Conservation (phyloP, 53 echinoderm and acorn worm genomes). For the Holothuria leucospilota region DNA sequence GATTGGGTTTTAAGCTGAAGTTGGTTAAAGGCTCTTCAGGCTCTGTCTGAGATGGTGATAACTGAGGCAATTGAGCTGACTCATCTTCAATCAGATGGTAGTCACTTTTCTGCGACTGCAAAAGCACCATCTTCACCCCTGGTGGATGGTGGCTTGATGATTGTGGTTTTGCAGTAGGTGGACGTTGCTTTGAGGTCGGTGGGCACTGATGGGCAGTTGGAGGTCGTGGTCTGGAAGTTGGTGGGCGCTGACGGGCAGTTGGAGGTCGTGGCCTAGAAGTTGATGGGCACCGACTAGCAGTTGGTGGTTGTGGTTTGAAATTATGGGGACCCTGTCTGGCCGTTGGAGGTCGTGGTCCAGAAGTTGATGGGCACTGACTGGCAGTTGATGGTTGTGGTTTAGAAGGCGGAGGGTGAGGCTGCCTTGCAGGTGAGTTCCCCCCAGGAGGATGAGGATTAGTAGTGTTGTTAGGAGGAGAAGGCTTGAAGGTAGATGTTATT, state of each 20-base stretch:
- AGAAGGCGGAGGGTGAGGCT: constrained; percentile 16
- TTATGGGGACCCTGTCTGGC: not conserved
- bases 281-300: not conserved
- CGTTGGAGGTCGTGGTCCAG: not conserved
- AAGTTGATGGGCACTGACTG: not conserved
- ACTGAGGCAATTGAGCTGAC: constrained; percentile 11
- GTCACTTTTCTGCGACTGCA: constrained; percentile 18
- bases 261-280: not conserved
- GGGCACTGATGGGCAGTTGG: not conserved
- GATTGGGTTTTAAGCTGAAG: not conserved
- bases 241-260: not conserved
- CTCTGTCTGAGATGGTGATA: not conserved
- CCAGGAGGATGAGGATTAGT: constrained; percentile 15
- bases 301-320: not conserved
- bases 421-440: not conserved
- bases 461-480: constrained; percentile 18
- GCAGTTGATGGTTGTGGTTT: constrained; percentile 16
- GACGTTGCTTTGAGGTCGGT: not conserved
- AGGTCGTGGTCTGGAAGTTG: not conserved
- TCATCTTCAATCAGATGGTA: not conserved
- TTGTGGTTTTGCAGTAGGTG: not conserved
- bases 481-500: not conserved
- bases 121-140: not conserved
- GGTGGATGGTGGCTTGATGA: not conserved
- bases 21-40: not conserved